phyloP scores from a whole-genome alignment of 2,797 vertebrate species.

The Platalea minor region DNA sequence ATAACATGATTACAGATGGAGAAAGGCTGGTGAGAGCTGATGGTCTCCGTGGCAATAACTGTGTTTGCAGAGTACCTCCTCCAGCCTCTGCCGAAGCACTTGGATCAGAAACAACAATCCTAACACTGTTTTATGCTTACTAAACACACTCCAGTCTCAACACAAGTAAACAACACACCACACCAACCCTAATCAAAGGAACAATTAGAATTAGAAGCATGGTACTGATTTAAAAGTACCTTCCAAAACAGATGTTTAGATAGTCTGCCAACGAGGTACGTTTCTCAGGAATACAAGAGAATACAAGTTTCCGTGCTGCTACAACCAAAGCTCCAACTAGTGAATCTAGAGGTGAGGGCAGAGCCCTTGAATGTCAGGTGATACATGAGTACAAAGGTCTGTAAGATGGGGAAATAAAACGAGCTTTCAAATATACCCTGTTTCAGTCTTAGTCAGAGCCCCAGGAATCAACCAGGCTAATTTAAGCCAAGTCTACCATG shows the following conservation, averaged over 20 bases:
- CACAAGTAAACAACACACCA: neutral
- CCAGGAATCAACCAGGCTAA: neutral
- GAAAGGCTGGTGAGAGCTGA: neutral
- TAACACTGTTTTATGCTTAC: neutral
- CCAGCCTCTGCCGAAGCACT: neutral
- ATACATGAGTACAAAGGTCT: fast-evolving
- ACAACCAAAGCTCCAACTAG: neutral
- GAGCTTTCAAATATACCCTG: neutral
- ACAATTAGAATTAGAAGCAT: neutral
- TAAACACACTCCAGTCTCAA: neutral
- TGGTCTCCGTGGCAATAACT: neutral
- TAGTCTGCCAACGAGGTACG: neutral
- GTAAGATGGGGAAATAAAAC: neutral
- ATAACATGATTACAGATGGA: neutral
- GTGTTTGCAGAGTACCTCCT: neutral
- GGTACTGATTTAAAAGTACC: neutral
- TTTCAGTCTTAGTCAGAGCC: neutral
- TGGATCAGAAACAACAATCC: neutral
- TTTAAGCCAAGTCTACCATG: neutral
- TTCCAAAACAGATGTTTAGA: neutral
- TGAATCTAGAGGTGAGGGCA: neutral
- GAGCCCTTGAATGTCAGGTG: neutral
- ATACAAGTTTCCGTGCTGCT: neutral
- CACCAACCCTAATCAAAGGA: neutral
- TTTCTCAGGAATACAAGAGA: neutral